Evolutionary conservation across 2,797 vertebrate genomes (phyloP), one percentile per base, ranked within the genome.

Genomic region (Sebastes nivosus): DNA sequence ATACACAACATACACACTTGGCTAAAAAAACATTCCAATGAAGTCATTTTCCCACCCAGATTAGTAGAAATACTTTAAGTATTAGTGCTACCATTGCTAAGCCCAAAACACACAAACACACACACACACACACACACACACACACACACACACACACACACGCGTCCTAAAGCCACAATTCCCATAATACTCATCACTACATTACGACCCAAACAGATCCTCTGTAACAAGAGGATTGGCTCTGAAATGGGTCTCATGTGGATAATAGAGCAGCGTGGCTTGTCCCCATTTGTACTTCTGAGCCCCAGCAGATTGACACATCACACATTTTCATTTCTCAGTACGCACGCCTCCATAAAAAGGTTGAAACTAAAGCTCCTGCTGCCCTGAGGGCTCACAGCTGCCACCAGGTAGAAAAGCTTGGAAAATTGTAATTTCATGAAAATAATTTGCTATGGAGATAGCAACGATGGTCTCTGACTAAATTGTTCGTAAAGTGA

Each of bases 11-110:
- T 27, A 58, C 57, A 50, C 55, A 54, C 58, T n/a, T 6, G 5
- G 25, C 8, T 27, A 34, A 25, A 74, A 74, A 65, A 69, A 27
- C 30, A 79, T 86, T 86, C 73, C 69, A 68, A 2, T 46, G 29
- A 76, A 72, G 58, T 81, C 6, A 24, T 77, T 89, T 85, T 89
- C 84, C 79, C 80, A 86, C 83, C 42, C 58, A 82, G 82, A 88
- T 88, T 82, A 89, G 73, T 6, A 25, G 29, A 77, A 76, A 82
- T 22, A 30, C 66, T 66, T 61, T 70, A 58, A 82, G 81, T 79
- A 83, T 75, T 83, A 81, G 79, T 67, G 57, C 66, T 58, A 63
- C 52, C 67, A 67, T 46, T 11, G 5, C 42, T 85, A 64, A 86
- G 11, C 76, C 38, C 6, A 32, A 72, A 83, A 72, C 24, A 75